These are phyloP conservation scores for Chrysotoxum bicinctum DNA, from an alignment of 2,888 invertebrate genomes.

Conservation along the genomic window DNA sequence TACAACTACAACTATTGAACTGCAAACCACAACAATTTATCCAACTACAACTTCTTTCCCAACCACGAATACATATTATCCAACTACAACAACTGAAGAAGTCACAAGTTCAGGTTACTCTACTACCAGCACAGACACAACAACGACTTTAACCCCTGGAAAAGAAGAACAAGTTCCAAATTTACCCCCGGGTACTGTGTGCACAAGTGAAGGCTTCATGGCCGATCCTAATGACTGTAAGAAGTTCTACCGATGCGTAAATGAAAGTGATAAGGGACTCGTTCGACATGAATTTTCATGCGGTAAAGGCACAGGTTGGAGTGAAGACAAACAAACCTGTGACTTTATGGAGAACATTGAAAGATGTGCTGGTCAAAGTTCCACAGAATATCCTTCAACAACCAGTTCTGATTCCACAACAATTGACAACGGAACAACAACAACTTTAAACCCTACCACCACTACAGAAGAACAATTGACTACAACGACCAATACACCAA, in stretches of 20 bases:
- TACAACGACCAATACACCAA: conserved; percentile 31
- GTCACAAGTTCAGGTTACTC: conserved; percentile 53
- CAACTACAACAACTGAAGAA: conserved; percentile 48
- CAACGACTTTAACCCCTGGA: conserved; percentile 26
- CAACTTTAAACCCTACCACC: conserved; percentile 71
- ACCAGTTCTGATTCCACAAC: conserved; percentile 40
- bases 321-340: conserved; percentile 85
- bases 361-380: conserved; percentile 76
- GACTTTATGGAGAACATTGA: conserved; percentile 82
- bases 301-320: conserved; percentile 87
- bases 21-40: conserved; percentile 48
- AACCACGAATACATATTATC: conserved; percentile 41
- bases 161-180: conserved; percentile 75
- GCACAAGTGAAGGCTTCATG: conserved; percentile 85
- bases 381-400: conserved; percentile 68
- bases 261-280: conserved; percentile 82
- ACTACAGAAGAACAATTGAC: conserved; percentile 36
- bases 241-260: conserved; percentile 85
- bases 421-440: conserved; percentile 53
- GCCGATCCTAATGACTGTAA: conserved; percentile 84
- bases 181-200: conserved; percentile 80
- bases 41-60: conserved; percentile 39
- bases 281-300: conserved; percentile 85
- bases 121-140: conserved; percentile 74
- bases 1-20: conserved; percentile 33